Evolutionary conservation across 2,888 invertebrate species (phyloP), one percentile per base, ranked within the genome.

Genomic region (Scaptomyza tumidula): DNA sequence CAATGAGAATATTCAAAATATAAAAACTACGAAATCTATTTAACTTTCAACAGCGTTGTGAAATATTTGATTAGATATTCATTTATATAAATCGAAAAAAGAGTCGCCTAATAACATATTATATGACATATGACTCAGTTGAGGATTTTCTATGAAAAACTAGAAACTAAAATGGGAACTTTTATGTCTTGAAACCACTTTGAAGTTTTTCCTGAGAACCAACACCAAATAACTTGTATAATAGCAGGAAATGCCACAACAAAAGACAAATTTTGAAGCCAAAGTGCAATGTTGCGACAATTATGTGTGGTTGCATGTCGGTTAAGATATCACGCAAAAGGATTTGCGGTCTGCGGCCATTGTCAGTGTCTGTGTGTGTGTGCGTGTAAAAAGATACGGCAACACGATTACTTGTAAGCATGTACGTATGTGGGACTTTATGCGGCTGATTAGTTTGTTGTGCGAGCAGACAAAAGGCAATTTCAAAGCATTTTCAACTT

Each of bases 401-500:
- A 14, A 14, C 24, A 24, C 24, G 24, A 3, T 24, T 24, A 39
- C 3, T 14, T 46, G 31, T 58, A 37, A 37, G 16, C 35, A 44
- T 37, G 11, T 31, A 35, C 13, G 19, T 37, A 9, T 27, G 27
- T 27, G 27, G 27, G 4, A 6, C 16, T 6, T 53, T 64, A 41
- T 48, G 35, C 11, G 35, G 24, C 52, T 63, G 60, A 49, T 55
- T 66, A 54, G 16, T 41, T 16, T 35, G 49, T 19, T 43, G 9
- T 11, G 27, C 14, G 9, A 37, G 9, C 64, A 16, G 64, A 41
- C 50, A 65, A 54, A 58, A 43, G 45, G 27, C 44, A 41, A 57
- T 37, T 55, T 68, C 39, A 60, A 59, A 55, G 55, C 53, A 31
- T 33, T 49, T 64, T 53, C 45, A 67, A 76, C 57, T 49, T 68